Conservation (phyloP, 2,113 vertebrate species). For the Trogon surrucura region DNA sequence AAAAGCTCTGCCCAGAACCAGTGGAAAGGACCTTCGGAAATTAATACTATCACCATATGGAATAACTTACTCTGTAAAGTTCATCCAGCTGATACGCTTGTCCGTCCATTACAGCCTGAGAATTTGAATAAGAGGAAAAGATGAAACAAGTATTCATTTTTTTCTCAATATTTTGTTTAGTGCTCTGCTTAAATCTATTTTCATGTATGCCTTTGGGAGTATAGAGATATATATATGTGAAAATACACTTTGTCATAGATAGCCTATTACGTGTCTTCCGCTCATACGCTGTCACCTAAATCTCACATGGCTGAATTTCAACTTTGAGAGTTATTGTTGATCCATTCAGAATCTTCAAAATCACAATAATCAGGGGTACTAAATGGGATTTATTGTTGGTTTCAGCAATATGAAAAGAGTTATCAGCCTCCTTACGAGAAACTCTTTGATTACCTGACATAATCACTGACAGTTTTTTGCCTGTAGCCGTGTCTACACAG, state of each 20-base stretch:
- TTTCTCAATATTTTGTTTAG: not conserved
- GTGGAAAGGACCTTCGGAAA: not conserved
- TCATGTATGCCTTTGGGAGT: not conserved
- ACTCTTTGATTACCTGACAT: not conserved
- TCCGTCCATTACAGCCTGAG: not conserved
- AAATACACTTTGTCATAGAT: not conserved
- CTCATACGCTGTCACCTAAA: not conserved
- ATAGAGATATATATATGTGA: not conserved
- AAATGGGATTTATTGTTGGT: not conserved
- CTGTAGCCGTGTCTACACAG: not conserved
- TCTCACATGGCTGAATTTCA: not conserved
- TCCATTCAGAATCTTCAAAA: not conserved
- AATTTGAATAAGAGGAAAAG: not conserved
- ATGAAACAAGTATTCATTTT: not conserved
- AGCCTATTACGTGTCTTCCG: not conserved
- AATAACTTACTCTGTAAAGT: not conserved
- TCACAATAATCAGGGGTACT: not conserved
- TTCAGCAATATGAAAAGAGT: not conserved
- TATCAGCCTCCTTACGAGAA: not conserved
- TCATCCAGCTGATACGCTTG: not conserved
- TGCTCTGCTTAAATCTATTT: not conserved
- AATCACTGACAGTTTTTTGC: not conserved
- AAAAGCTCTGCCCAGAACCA: not conserved
- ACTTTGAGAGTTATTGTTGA: not conserved
- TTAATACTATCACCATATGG: not conserved